phyloP scores from a whole-genome alignment of 2,797 vertebrate species.

The Columba guinea region DNA sequence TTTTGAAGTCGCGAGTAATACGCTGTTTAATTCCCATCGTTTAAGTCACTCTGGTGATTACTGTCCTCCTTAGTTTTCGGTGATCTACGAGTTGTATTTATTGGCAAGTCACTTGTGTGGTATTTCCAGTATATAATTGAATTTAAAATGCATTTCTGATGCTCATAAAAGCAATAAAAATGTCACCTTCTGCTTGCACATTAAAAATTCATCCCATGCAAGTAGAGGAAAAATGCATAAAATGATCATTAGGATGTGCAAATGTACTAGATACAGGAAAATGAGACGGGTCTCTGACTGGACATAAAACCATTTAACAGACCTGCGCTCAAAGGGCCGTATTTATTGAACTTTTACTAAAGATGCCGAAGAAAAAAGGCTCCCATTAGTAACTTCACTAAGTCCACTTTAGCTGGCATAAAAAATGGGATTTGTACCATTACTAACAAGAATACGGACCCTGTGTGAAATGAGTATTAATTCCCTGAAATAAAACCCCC shows the following conservation, averaged over 20 bases:
- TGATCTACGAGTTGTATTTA: not conserved
- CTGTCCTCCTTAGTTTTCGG: not conserved
- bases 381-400: not conserved
- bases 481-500: not conserved
- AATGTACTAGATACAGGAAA: not conserved
- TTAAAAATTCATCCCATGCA: constrained; percentile 48
- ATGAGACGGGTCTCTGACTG: not conserved
- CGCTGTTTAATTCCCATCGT: not conserved
- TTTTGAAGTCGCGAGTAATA: not conserved
- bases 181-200: constrained; percentile 40
- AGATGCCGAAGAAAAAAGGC: not conserved
- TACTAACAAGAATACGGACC: not conserved
- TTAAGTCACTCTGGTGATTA: not conserved
- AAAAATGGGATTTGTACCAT: not conserved
- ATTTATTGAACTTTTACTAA: not conserved
- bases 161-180: constrained; percentile 52
- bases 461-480: not conserved
- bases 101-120: not conserved
- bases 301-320: not conserved
- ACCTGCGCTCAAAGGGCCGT: not conserved
- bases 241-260: constrained; percentile 22
- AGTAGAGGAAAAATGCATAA: constrained; percentile 50
- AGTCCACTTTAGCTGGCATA: not conserved
- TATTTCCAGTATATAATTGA: constrained; percentile 41
- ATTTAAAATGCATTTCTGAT: constrained; percentile 43